Conservation (phyloP, 2,113 vertebrate species). For the Channa argus region DNA sequence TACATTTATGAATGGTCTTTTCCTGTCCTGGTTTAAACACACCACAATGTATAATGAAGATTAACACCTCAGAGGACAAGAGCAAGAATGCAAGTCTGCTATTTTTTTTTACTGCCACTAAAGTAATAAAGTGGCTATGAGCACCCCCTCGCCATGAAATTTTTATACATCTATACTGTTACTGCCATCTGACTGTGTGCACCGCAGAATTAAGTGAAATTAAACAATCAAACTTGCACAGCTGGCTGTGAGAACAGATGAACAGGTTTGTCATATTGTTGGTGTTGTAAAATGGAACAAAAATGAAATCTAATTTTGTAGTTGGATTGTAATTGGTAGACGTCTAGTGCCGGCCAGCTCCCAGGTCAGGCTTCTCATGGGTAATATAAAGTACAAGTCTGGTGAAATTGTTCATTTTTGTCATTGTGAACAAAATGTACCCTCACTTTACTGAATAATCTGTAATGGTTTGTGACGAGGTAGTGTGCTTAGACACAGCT, state of each 20-base stretch:
- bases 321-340: constrained; percentile 32
- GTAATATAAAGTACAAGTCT: neutral
- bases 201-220: constrained; percentile 54
- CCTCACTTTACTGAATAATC: neutral
- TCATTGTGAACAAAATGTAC: constrained; percentile 3
- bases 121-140: constrained; percentile 45
- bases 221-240: constrained; percentile 49
- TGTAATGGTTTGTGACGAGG: neutral
- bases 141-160: constrained; percentile 44
- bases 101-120: constrained; percentile 33
- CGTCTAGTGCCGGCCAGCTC: constrained; percentile 4
- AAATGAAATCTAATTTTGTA: constrained; percentile 24
- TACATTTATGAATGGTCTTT: constrained; percentile 11
- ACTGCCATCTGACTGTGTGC: constrained; percentile 58
- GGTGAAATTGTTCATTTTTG: neutral
- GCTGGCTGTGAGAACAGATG: constrained; percentile 41
- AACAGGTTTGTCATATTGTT: constrained; percentile 37
- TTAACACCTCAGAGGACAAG: constrained; percentile 40
- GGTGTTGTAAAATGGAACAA: constrained; percentile 20
- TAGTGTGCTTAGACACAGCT: neutral
- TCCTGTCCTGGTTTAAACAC: constrained; percentile 45
- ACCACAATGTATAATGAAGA: constrained; percentile 27
- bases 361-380: constrained; percentile 10
- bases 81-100: constrained; percentile 42
- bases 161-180: constrained; percentile 51